A percentile compares a stretch with the other conserved stretches of the same genome.
phyloP scores from a whole-genome alignment of 92 coral and sea anemone species.

The Siderastrea siderea region DNA sequence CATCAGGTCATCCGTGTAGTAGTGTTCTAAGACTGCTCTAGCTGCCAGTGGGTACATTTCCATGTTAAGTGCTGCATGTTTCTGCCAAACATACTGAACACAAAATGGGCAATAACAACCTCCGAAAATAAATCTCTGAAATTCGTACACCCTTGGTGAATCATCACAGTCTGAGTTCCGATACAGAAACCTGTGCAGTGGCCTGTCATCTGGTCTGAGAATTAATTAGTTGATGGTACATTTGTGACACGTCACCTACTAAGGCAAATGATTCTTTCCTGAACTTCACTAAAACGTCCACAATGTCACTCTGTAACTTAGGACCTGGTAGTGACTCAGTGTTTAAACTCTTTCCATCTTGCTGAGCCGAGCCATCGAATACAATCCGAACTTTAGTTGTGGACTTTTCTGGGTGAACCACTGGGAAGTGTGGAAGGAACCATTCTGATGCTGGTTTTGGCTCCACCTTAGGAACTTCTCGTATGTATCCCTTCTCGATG shows the following conservation, averaged over 20 bases:
- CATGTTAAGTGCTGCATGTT: conserved; percentile 63
- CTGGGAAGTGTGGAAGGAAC: conserved; percentile 39
- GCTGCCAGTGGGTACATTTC: conserved; percentile 68
- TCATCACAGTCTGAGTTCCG: conserved; percentile 42
- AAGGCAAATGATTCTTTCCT: conserved; percentile 46
- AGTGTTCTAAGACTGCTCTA: conserved; percentile 55
- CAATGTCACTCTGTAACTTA: conserved; percentile 57
- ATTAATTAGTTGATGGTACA: conserved; percentile 60
- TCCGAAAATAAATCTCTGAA: conserved; percentile 27
- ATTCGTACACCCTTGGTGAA: conserved; percentile 49
- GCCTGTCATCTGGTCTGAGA: conserved; percentile 34
- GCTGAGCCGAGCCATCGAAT: conserved; percentile 30
- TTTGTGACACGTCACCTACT: conserved; percentile 53
- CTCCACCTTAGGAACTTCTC: too few species aligned
- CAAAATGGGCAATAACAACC: conserved; percentile 70
- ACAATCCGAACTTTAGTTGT: conserved; percentile 27
- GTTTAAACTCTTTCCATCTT: conserved; percentile 56
- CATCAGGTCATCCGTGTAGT: conserved; percentile 76
- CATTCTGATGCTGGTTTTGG: conserved; percentile 24
- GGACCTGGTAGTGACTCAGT: conserved; percentile 60
- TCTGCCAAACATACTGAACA: conserved; percentile 68
- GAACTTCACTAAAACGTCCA: conserved; percentile 33
- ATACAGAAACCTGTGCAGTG: conserved; percentile 61
- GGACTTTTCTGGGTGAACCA: conserved; percentile 38
- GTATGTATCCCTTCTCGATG: too few species aligned